A percentile compares a stretch with the other conserved stretches of the same genome.
phyloP scores from a whole-genome alignment of 2,888 invertebrate genomes.

The Sarcophaga subvicina region DNA sequence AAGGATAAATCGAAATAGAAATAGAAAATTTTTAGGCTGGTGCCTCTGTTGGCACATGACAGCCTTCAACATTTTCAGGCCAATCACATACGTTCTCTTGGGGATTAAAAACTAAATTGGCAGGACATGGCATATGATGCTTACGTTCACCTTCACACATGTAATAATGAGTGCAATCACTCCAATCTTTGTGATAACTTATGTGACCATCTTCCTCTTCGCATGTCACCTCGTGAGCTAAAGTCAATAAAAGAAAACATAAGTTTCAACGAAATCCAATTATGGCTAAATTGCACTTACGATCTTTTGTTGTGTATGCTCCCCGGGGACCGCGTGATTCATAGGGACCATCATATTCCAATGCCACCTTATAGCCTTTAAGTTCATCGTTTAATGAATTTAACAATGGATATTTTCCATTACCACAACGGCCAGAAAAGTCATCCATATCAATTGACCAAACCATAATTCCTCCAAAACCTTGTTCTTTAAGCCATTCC shows the following conservation, averaged over 20 bases:
- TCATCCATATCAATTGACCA: conserved; percentile 99
- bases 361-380: conserved; percentile 89
- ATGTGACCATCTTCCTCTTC: conserved; percentile 98
- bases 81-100: conserved; percentile 97
- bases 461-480: conserved; percentile 97
- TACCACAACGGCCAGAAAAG: conserved; percentile 94
- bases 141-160: conserved; percentile 98
- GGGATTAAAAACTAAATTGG: conserved; percentile 95
- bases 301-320: conserved; percentile 93
- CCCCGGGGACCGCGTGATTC: conserved; percentile 87
- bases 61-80: conserved; percentile 97
- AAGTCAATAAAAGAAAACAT: conserved; percentile 60
- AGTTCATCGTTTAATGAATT: conserved; percentile 93
- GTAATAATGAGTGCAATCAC: conserved; percentile 96
- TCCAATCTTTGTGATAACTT: conserved; percentile 94
- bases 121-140: conserved; percentile 97
- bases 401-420: conserved; percentile 94
- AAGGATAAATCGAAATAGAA: neutral
- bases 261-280: neutral
- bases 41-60: conserved; percentile 87
- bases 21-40: conserved; percentile 79
- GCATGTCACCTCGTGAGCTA: conserved; percentile 94
- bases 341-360: conserved; percentile 94
- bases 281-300: conserved; percentile 84
- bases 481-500: conserved; percentile 96